These are phyloP conservation scores for Synergus umbraculus DNA, from an alignment of 2,888 invertebrate species.

Conservation along the genomic window DNA sequence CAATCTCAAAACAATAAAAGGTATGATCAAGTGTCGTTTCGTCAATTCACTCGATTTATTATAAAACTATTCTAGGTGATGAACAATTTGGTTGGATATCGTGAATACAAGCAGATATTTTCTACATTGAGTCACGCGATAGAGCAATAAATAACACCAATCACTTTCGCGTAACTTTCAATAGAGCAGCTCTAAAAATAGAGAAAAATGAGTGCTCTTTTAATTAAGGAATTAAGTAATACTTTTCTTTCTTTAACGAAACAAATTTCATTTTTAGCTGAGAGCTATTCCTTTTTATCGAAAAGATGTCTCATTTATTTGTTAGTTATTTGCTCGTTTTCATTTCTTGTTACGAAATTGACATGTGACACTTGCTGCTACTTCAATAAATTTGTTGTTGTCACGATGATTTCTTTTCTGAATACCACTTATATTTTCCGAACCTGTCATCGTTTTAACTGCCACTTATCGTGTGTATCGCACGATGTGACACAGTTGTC, in stretches of 20 bases:
- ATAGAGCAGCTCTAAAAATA: not conserved
- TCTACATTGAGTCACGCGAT: not conserved
- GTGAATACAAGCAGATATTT: not conserved
- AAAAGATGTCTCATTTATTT: not conserved
- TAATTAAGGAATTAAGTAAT: not conserved
- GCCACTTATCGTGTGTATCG: not conserved
- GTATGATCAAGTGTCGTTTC: not conserved
- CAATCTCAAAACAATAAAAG: not conserved
- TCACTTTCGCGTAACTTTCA: not conserved
- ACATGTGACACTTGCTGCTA: not conserved
- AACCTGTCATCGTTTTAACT: slow-evolving; percentile 4
- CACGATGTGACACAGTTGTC: not conserved
- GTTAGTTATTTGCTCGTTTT: not conserved
- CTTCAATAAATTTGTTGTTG: not conserved
- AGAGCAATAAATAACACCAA: not conserved
- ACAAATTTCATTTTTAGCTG: not conserved
- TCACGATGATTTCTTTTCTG: not conserved
- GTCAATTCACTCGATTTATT: not conserved
- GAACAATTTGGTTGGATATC: not conserved
- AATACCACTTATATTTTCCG: not conserved
- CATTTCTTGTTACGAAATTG: not conserved
- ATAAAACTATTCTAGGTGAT: not conserved
- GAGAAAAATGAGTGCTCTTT: not conserved
- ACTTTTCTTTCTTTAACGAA: not conserved
- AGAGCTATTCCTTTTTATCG: too few relatives aligned